These are phyloP conservation scores for Apis dorsata DNA, from an alignment of 1,140 invertebrate genomes.

Conservation along the genomic window DNA sequence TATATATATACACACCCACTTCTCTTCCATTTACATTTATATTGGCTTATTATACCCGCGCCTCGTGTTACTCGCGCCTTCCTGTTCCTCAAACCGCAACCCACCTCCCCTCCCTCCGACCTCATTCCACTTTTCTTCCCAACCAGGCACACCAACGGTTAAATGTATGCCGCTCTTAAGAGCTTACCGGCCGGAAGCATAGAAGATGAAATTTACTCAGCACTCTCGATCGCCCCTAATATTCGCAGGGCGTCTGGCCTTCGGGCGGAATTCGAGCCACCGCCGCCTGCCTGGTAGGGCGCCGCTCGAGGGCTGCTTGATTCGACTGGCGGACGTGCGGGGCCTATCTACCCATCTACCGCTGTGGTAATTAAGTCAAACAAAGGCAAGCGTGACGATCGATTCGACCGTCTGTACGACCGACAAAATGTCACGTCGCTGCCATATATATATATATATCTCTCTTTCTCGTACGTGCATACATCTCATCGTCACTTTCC, in stretches of 20 bases:
- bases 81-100: conserved; percentile 23
- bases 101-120: neutral
- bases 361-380: conserved; percentile 64
- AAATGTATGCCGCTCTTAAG: conserved; percentile 53
- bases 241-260: conserved; percentile 43
- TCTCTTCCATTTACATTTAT: conserved; percentile 61
- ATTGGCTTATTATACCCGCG: conserved; percentile 65
- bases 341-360: conserved; percentile 62
- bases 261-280: conserved; percentile 42
- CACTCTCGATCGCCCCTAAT: conserved; percentile 55
- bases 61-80: conserved; percentile 42
- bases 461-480: neutral
- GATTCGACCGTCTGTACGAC: conserved; percentile 53
- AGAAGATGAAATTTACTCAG: conserved; percentile 61
- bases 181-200: conserved; percentile 58
- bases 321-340: conserved; percentile 58
- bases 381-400: conserved; percentile 66
- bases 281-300: neutral
- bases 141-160: neutral
- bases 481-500: neutral
- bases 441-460: neutral
- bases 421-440: conserved; percentile 63
- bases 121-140: no score
- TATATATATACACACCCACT: conserved; percentile 52
- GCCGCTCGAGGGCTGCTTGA: conserved; percentile 41